Conservation (phyloP, 2,888 invertebrate genomes). For the Drosophila robusta region DNA sequence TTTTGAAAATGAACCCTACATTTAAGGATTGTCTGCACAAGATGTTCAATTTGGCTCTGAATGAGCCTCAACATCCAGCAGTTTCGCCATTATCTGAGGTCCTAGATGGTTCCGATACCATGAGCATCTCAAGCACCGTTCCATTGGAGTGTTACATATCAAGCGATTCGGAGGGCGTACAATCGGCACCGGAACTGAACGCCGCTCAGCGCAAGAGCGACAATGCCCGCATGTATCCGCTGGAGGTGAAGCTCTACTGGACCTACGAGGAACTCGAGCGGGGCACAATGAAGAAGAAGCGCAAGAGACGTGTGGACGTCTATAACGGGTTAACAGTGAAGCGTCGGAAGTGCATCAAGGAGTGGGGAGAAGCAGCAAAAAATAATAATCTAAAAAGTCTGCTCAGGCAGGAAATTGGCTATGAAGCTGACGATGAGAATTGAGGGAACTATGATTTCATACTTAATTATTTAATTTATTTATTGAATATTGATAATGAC, state of each 20-base stretch:
- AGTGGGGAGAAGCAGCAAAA: background rate
- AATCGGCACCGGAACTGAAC: conserved; percentile 25
- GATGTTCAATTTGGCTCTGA: conserved; percentile 14
- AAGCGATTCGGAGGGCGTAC: conserved; percentile 14
- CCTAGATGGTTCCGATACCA: background rate
- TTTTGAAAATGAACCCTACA: conserved; percentile 14
- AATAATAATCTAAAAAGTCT: accelerated
- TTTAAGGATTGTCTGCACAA: conserved; percentile 1
- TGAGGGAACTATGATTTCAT: background rate
- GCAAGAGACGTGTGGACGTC: conserved; percentile 2
- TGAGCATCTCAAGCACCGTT: background rate
- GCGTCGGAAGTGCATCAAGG: background rate
- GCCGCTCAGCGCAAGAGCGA: background rate
- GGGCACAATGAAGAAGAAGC: background rate
- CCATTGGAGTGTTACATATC: background rate
- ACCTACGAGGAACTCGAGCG: background rate
- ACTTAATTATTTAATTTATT: background rate
- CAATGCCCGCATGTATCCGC: conserved; percentile 5
- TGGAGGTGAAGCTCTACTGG: conserved; percentile 6
- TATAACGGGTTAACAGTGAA: background rate
- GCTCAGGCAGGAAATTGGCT: conserved; percentile 11
- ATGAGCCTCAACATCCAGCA: background rate
- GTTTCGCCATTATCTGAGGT: background rate
- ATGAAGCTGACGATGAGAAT: conserved; percentile 35
- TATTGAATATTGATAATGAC: background rate